Conservation (phyloP, 2,888 invertebrate genomes). For the Brachyptera risi region DNA sequence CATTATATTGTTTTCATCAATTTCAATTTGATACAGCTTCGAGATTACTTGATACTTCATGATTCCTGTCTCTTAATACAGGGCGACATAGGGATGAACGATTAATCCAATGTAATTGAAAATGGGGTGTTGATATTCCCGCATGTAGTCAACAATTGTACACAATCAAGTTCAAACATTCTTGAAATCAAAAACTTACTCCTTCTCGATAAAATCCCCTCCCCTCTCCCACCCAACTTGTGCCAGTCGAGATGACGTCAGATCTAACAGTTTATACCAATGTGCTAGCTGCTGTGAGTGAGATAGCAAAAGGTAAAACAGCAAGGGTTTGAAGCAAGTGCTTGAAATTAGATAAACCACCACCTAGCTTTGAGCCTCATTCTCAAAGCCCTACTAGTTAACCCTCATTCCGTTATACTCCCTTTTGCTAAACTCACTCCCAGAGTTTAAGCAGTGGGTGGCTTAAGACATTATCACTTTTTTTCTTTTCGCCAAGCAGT, state of each 20-base stretch:
- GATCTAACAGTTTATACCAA: not conserved
- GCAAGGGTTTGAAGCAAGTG: slow-evolving; percentile 23
- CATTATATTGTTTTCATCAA: too few relatives aligned
- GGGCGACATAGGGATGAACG: too few relatives aligned
- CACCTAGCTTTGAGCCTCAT: slow-evolving; percentile 19
- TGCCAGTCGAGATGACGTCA: not conserved
- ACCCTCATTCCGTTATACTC: slow-evolving; percentile 19
- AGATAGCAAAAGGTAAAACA: slow-evolving; percentile 19
- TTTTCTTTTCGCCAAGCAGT: slow-evolving; percentile 25
- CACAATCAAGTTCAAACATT: not conserved
- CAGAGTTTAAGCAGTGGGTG: slow-evolving; percentile 26
- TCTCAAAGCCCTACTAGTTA: slow-evolving; percentile 17
- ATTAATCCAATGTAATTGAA: too few relatives aligned
- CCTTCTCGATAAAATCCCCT: too few relatives aligned
- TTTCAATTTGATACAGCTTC: too few relatives aligned
- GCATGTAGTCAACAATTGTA: not conserved
- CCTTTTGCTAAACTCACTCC: slow-evolving; percentile 23
- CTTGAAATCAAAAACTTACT: too few relatives aligned
- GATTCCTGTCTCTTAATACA: too few relatives aligned
- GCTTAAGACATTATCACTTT: slow-evolving; percentile 33
- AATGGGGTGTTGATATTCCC: too few relatives aligned
- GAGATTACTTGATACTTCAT: too few relatives aligned
- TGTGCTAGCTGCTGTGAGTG: slow-evolving; percentile 5
- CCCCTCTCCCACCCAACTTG: not conserved
- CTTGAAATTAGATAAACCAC: slow-evolving; percentile 30